Evolutionary conservation across 2,797 vertebrate genomes (phyloP).

Genomic region (Tinamus major): DNA sequence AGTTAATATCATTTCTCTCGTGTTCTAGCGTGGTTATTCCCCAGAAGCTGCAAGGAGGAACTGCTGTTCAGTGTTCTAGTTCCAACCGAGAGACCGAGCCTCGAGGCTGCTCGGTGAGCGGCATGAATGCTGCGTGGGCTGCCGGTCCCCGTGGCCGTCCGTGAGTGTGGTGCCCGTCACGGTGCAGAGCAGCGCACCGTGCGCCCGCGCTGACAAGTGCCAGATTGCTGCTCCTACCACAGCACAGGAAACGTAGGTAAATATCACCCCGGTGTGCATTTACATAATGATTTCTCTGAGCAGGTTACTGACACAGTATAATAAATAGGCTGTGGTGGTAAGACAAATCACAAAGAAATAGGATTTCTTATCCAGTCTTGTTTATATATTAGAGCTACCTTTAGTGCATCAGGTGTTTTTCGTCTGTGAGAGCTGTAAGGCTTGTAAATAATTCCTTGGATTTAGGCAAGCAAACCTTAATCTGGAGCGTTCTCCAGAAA

Average conservation of each 20-base stretch:
- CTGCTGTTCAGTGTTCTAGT: neutral
- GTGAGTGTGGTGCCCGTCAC: accelerated
- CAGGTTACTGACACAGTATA: neutral
- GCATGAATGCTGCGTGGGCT: too few species aligned
- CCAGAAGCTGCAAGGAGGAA: neutral
- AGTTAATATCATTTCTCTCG: neutral
- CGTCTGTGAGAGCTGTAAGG: neutral
- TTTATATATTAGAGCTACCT: neutral
- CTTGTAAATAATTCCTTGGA: neutral
- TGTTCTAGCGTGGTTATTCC: neutral
- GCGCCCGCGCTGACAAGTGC: neutral
- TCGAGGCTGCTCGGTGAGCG: neutral
- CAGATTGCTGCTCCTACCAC: neutral
- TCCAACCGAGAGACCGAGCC: neutral
- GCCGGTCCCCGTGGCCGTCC: neutral
- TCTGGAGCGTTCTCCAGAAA: neutral
- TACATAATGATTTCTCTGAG: neutral
- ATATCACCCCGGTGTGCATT: neutral
- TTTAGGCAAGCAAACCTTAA: neutral
- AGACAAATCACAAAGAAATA: neutral
- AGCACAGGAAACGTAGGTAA: neutral
- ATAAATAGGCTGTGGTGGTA: neutral
- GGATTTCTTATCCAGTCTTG: neutral
- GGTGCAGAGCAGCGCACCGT: too few species aligned
- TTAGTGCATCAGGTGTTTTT: neutral